Evolutionary conservation across 1,140 invertebrate genomes (phyloP), one percentile per base, ranked within the genome.

Genomic region (Conus betulinus): DNA sequence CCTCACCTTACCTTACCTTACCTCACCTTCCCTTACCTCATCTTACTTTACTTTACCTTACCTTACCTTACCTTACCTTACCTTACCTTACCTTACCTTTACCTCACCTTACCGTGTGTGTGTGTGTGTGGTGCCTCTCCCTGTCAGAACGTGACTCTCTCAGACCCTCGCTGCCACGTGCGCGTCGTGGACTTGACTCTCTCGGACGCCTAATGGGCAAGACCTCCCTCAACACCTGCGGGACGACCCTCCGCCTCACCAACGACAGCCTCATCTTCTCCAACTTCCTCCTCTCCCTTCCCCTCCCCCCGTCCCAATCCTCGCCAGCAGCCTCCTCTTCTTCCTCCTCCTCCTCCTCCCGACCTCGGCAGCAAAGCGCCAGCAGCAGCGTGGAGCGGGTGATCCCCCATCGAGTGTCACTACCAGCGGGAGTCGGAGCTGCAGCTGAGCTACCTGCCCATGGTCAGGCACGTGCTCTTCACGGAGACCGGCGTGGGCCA

Each of bases 311-410:
- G 39, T 39, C 39, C 39, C 39, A 0, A 39, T 3, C 39, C 57
- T 52, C 52, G 27, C 23, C 27, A 39, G n/a, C 83, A 15, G 53
- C 84, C 6, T 85, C 84, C 13, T 25, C 88, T 1, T 55, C 83
- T 1, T 53, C 83, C 27, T 84, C 83, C 83, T 53, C 83, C 13
- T 23, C 39, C n/a, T n/a, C n/a, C n/a, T n/a, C n/a, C n/a, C 67
- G 20, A 3, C 84, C 15, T 3, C 60, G 51, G 17, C 52, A 85
- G n/a, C 51, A 53, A 55, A 57, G 17, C 87, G 8, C 53, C 67
- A n/a, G 39, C 60, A 87, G n/a, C 86, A 81, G 78, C 81, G 63
- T 27, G 78, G 39, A n/a, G 74, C 17, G 57, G 8, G 57, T 60
- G 8, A 60, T 60, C 57, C 57, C 57, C 67, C 67, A n/a, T 71